Conservation (phyloP, 2,888 invertebrate species). For the Dasysyrphus tricinctus region DNA sequence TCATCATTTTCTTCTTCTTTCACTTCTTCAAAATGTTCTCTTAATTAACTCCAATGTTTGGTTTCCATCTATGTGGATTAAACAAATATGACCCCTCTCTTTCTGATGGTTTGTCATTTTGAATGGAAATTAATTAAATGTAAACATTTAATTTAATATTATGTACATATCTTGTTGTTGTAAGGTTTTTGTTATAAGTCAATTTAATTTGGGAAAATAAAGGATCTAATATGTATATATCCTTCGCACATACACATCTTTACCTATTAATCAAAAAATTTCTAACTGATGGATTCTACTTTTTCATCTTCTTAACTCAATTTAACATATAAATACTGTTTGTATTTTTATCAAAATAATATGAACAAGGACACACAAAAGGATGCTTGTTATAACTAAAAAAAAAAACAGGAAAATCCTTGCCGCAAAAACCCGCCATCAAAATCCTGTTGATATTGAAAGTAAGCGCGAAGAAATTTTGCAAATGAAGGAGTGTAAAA, state of each 20-base stretch:
- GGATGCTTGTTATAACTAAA: constrained; percentile 47
- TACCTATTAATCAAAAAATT: not conserved
- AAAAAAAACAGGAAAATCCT: constrained; percentile 50
- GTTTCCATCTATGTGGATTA: constrained; percentile 56
- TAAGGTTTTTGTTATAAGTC: constrained; percentile 23
- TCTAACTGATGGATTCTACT: not conserved
- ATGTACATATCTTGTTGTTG: not conserved
- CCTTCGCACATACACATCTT: not conserved
- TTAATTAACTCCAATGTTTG: constrained; percentile 66
- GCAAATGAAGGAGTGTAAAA: not conserved
- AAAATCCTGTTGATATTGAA: not conserved
- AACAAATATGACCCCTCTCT: constrained; percentile 50
- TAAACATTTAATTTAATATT: constrained; percentile 46
- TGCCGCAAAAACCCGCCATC: not conserved
- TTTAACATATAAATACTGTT: not conserved
- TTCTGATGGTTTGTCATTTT: constrained; percentile 21
- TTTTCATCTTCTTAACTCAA: constrained; percentile 5
- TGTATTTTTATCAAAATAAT: constrained; percentile 34
- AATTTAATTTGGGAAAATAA: constrained; percentile 19
- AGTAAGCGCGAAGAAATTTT: not conserved
- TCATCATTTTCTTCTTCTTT: not conserved
- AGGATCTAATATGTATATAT: not conserved
- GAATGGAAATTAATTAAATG: constrained; percentile 67
- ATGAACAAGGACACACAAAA: constrained; percentile 22
- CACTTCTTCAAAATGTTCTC: constrained; percentile 3